Evolutionary conservation across 2,113 vertebrate genomes (phyloP).

Genomic region (Python bivittatus): DNA sequence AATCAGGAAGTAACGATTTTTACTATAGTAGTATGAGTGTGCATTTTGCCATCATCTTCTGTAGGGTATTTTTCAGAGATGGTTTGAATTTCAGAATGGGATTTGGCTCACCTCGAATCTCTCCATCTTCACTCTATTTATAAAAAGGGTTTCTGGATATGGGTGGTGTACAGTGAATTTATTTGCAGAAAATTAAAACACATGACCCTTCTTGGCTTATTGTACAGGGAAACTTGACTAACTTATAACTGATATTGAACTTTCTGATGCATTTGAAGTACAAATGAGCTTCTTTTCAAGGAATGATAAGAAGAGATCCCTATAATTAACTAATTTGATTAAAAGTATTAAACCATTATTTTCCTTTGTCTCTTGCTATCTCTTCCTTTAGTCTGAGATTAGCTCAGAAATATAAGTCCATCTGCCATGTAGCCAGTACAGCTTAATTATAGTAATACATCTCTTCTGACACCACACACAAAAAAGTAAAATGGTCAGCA

Average conservation of each 20-base stretch:
- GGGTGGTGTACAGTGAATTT: neutral
- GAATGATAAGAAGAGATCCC: neutral
- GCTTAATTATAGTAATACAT: conserved; percentile 54
- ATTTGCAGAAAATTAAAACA: neutral
- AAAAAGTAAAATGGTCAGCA: conserved; percentile 28
- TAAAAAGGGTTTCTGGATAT: neutral
- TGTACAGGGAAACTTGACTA: fast-evolving
- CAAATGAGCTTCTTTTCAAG: neutral
- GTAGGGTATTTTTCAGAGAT: neutral
- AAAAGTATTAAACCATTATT: conserved; percentile 32
- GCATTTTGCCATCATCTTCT: neutral
- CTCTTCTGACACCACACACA: conserved; percentile 21
- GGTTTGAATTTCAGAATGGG: no score
- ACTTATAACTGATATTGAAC: conserved; percentile 19
- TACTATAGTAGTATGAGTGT: no score
- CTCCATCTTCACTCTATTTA: neutral
- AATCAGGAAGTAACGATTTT: no score
- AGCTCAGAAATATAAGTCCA: conserved; percentile 25
- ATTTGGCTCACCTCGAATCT: conserved; percentile 25
- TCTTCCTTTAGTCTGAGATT: conserved; percentile 14
- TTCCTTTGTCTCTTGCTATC: conserved; percentile 27
- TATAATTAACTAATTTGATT: conserved; percentile 43
- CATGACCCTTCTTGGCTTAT: neutral
- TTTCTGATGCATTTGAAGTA: neutral
- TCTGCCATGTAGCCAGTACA: conserved; percentile 30